A percentile compares a stretch with the other conserved stretches of the same genome.
These are phyloP conservation scores for Caenorhabditis afra DNA, from an alignment of 2,888 invertebrate species.

Conservation along the genomic window DNA sequence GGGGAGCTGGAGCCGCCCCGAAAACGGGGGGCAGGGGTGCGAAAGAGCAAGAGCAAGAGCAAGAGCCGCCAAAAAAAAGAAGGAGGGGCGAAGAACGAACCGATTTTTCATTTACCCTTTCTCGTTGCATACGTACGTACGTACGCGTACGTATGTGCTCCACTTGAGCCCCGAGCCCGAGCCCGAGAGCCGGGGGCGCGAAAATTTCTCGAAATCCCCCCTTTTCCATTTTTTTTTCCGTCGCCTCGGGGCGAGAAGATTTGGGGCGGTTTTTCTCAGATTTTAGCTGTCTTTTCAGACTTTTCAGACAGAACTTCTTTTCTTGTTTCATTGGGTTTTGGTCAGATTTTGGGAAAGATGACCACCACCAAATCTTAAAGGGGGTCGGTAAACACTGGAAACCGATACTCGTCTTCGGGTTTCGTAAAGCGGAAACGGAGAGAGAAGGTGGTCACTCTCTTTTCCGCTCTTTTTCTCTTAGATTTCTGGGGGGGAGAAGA, in stretches of 20 bases:
- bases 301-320: too few species aligned
- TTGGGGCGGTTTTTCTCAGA: too few species aligned
- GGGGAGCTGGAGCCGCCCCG: too few species aligned
- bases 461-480: too few species aligned
- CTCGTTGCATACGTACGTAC: conserved; percentile 30
- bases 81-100: conserved; percentile 10
- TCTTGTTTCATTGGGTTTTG: background rate
- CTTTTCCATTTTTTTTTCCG: too few species aligned
- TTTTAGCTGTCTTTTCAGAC: too few species aligned
- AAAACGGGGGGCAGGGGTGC: too few species aligned
- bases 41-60: conserved; percentile 24
- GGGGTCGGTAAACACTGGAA: conserved; percentile 9
- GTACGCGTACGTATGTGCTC: background rate
- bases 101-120: conserved; percentile 59
- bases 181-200: too few species aligned
- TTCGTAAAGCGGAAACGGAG: conserved; percentile 41
- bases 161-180: too few species aligned
- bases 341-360: background rate
- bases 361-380: background rate
- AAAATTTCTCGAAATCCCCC: background rate
- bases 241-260: too few species aligned
- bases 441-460: conserved; percentile 38
- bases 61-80: conserved; percentile 6
- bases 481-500: conserved; percentile 3
- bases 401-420: conserved; percentile 6